phyloP scores from a whole-genome alignment of 1,140 invertebrate species.

The Orchesella cincta region DNA sequence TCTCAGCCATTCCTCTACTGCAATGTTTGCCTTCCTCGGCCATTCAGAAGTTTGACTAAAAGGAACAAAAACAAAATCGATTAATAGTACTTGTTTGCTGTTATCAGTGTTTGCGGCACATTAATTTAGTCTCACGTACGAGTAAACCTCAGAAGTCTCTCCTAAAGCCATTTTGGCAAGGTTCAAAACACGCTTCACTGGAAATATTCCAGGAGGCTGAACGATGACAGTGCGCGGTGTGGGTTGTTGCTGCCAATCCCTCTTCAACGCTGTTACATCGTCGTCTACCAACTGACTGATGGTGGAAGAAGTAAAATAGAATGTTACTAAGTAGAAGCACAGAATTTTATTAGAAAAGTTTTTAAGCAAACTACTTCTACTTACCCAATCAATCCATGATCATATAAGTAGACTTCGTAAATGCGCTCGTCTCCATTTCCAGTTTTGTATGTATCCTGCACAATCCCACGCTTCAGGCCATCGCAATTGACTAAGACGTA shows the following conservation, averaged over 20 bases:
- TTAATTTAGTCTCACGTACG: not conserved
- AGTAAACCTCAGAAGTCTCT: not conserved
- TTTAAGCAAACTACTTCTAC: not conserved
- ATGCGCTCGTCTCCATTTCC: no score
- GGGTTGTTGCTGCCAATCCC: not conserved
- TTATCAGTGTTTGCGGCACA: not conserved
- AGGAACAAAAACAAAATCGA: not conserved
- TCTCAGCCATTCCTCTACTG: not conserved
- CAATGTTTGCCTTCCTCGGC: not conserved
- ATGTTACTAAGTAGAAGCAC: no score
- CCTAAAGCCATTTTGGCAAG: not conserved
- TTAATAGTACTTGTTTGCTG: not conserved
- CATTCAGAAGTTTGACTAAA: not conserved
- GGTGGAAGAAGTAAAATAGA: not conserved
- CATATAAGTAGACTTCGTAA: not conserved
- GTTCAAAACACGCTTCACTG: not conserved
- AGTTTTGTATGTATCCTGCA: no score
- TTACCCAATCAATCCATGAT: not conserved
- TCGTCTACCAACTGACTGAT: no score
- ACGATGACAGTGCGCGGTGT: not conserved
- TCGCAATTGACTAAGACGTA: no score
- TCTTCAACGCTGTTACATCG: not conserved
- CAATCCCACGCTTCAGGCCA: no score
- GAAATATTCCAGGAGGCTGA: not conserved
- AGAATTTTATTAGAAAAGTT: no score